Evolutionary conservation across 2,113 vertebrate species (phyloP).

Genomic region (Onychorhynchus coronatus): DNA sequence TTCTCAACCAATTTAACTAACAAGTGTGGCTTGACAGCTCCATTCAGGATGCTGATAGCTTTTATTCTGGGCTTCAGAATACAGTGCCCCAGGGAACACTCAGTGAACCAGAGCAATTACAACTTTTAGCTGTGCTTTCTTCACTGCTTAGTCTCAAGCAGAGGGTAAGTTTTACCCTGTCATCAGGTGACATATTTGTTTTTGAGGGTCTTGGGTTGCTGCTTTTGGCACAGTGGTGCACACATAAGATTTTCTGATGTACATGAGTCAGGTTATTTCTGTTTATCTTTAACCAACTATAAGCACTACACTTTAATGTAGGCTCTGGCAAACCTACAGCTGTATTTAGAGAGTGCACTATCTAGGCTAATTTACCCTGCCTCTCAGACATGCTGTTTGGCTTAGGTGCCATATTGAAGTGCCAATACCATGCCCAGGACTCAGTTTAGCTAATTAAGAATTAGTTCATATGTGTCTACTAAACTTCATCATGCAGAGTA

Average conservation of each 20-base stretch:
- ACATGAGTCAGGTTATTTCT: not conserved
- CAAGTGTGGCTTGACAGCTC: constrained; percentile 45
- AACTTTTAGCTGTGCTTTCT: constrained; percentile 1
- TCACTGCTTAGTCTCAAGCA: not conserved
- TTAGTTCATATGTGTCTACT: not conserved
- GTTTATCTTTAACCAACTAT: not conserved
- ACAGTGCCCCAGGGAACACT: constrained; percentile 16
- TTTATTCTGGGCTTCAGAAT: constrained; percentile 32
- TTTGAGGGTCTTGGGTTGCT: not conserved
- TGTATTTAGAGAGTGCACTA: not conserved
- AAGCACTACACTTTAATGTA: not conserved
- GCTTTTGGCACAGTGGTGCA: not conserved
- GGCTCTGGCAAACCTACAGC: not conserved
- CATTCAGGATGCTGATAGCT: constrained; percentile 41
- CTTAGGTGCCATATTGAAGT: not conserved
- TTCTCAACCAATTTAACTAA: constrained; percentile 40
- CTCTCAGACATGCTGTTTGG: not conserved
- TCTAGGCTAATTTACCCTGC: not conserved
- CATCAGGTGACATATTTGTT: not conserved
- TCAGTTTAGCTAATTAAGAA: not conserved
- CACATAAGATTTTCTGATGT: not conserved
- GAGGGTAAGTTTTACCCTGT: not conserved
- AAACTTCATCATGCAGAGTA: not conserved
- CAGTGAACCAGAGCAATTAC: constrained; percentile 24
- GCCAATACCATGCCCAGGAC: not conserved